phyloP scores from a whole-genome alignment of 2,113 vertebrate species.

The Dendropsophus ebraccatus region DNA sequence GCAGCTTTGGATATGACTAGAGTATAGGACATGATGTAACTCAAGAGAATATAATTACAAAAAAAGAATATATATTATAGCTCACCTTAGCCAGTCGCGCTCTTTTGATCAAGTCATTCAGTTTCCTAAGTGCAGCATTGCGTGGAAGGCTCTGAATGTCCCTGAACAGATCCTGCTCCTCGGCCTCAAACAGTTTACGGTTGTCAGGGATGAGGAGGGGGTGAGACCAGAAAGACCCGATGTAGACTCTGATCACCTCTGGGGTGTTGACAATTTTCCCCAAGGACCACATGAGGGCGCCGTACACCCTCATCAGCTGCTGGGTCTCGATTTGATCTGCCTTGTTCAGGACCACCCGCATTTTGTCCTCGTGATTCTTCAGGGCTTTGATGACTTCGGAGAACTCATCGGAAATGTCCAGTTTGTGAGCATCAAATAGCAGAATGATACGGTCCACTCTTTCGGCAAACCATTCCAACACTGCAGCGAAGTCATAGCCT shows the following conservation, averaged over 20 bases:
- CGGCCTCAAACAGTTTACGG: constrained; percentile 94
- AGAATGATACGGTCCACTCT: constrained; percentile 96
- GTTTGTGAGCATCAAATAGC: constrained; percentile 94
- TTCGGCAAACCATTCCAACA: constrained; percentile 96
- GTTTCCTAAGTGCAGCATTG: constrained; percentile 92
- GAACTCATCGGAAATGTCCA: constrained; percentile 98
- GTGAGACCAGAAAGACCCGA: constrained; percentile 98
- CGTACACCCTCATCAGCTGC: constrained; percentile 96
- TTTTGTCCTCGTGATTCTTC: constrained; percentile 98
- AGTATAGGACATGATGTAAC: too few species aligned
- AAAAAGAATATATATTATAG: background rate
- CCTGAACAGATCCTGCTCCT: constrained; percentile 95
- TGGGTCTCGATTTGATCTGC: constrained; percentile 98
- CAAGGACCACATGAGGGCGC: constrained; percentile 97
- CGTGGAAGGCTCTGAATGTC: constrained; percentile 96
- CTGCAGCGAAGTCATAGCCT: constrained; percentile 96
- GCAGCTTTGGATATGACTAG: too few species aligned
- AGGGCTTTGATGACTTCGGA: constrained; percentile 97
- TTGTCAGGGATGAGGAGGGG: constrained; percentile 93
- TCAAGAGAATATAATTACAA: background rate
- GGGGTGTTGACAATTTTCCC: constrained; percentile 98
- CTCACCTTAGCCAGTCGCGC: constrained; percentile 94
- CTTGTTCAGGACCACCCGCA: constrained; percentile 97
- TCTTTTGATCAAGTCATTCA: constrained; percentile 96
- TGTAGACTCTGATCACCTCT: constrained; percentile 96